These are phyloP conservation scores for Drosophila anomelani DNA, from an alignment of 2,888 invertebrate species.

Conservation along the genomic window DNA sequence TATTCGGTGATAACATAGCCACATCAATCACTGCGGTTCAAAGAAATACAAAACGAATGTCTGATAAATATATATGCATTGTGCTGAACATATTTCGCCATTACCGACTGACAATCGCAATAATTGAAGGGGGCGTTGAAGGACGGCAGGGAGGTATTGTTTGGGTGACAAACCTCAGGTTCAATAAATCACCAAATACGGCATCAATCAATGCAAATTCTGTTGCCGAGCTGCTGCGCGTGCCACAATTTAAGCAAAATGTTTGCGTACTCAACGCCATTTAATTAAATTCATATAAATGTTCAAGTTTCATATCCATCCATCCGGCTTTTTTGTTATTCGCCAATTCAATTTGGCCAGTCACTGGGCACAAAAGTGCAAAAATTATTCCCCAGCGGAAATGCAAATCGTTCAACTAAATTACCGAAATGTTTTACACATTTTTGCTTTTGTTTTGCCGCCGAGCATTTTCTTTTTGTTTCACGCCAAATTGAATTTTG, in stretches of 20 bases:
- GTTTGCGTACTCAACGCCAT: conserved; percentile 23
- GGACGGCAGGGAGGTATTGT: conserved; percentile 25
- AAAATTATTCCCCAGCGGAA: conserved; percentile 50
- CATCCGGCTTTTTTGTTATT: conserved; percentile 18
- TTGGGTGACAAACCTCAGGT: conserved; percentile 52
- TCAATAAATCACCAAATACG: conserved; percentile 70
- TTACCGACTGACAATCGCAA: conserved; percentile 31
- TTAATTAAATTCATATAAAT: conserved; percentile 47
- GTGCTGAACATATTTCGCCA: conserved; percentile 30
- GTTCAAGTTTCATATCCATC: conserved; percentile 31
- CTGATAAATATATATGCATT: conserved; percentile 68
- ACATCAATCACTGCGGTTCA: conserved; percentile 76
- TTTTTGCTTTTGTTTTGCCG: conserved; percentile 32
- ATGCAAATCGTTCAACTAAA: conserved; percentile 51
- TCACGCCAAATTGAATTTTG: conserved; percentile 42
- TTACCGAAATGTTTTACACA: conserved; percentile 29
- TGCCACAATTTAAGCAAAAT: conserved; percentile 49
- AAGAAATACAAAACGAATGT: conserved; percentile 65
- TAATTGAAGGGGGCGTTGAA: conserved; percentile 52
- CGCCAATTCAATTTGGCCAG: conserved; percentile 39
- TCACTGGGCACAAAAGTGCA: conserved; percentile 41
- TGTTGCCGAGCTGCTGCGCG: conserved; percentile 26
- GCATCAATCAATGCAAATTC: conserved; percentile 76
- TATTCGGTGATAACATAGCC: conserved; percentile 77
- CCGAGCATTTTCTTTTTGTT: conserved; percentile 24